Evolutionary conservation across 2,888 invertebrate species (phyloP).

Genomic region (Dilophus febrilis): DNA sequence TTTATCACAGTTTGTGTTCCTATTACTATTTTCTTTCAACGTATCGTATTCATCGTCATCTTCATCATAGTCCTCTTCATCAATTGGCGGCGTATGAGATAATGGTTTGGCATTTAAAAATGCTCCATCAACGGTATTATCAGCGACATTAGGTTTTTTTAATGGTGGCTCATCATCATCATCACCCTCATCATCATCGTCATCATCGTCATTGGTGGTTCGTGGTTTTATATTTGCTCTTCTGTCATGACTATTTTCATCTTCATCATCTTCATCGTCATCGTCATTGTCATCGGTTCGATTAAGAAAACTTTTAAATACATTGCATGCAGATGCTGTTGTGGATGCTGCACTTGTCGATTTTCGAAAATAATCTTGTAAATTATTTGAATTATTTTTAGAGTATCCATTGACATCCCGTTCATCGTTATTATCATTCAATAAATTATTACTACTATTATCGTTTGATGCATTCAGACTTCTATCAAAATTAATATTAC

Average conservation of each 20-base stretch:
- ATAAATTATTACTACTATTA: neutral
- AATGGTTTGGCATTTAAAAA: no score
- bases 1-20: neutral
- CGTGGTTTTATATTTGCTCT: no score
- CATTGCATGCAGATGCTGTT: no score
- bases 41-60: neutral
- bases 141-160: no score
- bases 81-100: no score
- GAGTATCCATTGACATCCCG: neutral
- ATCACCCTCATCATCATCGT: no score
- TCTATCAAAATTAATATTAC: slow-evolving; percentile 7
- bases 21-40: neutral
- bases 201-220: no score
- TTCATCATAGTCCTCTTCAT: slow-evolving; percentile 2
- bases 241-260: neutral
- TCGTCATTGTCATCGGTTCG: neutral
- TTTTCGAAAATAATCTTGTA: no score
- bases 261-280: slow-evolving; percentile 4
- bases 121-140: no score
- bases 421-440: slow-evolving; percentile 3
- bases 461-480: slow-evolving; percentile 4
- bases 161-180: no score
- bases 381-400: neutral
- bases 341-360: no score
- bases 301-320: no score